Percentiles rank a stretch among this genome's conserved stretches.
Evolutionary conservation across 2,113 vertebrate genomes (phyloP).

Genomic region (Chionodraco myersi): DNA sequence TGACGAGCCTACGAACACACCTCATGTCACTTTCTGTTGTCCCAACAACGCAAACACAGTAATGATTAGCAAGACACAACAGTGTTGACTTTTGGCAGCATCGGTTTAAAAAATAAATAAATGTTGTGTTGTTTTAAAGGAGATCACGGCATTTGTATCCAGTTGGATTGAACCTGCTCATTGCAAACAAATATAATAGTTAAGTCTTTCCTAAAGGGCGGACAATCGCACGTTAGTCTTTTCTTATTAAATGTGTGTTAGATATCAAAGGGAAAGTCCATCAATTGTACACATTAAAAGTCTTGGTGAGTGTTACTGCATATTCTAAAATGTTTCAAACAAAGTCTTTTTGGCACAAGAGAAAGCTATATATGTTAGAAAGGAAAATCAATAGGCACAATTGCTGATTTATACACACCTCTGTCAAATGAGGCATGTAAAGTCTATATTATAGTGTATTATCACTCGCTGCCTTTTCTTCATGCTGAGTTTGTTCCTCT

Average conservation of each 20-base stretch:
- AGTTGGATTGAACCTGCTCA: background rate
- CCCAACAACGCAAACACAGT: background rate
- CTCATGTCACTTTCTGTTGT: conserved; percentile 33
- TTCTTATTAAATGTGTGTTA: background rate
- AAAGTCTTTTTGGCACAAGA: too few relatives aligned
- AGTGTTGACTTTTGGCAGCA: background rate
- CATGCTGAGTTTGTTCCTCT: background rate
- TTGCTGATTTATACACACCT: too few relatives aligned
- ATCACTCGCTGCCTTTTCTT: background rate
- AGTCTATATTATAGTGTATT: background rate
- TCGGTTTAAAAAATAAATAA: background rate
- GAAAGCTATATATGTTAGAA: too few relatives aligned
- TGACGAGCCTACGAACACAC: conserved; percentile 88
- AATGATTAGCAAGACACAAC: background rate
- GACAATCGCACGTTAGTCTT: background rate
- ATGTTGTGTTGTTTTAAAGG: background rate
- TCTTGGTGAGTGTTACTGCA: background rate
- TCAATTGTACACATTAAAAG: background rate
- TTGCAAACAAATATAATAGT: background rate
- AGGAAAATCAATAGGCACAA: too few relatives aligned
- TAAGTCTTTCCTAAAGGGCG: background rate
- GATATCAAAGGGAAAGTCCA: background rate
- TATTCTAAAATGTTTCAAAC: background rate
- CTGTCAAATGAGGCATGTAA: background rate
- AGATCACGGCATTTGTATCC: background rate